A percentile compares a stretch with the other conserved stretches of the same genome.
These are phyloP conservation scores for Podilymbus podiceps DNA, from an alignment of 2,113 vertebrate genomes.

Conservation along the genomic window DNA sequence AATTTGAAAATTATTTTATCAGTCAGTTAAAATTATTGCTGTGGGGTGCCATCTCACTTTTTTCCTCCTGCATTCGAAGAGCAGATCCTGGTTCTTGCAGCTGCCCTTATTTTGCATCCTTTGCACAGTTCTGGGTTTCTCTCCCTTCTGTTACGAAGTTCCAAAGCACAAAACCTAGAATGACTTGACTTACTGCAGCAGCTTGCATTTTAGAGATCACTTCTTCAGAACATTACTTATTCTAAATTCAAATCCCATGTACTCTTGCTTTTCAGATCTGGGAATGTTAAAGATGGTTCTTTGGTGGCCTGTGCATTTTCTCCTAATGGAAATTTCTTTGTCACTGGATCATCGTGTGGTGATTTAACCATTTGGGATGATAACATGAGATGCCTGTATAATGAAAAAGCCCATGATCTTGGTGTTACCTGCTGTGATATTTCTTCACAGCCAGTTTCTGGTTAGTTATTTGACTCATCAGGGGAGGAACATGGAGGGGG, in stretches of 20 bases:
- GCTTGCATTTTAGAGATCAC: background rate
- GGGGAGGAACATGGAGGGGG: background rate
- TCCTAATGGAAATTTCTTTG: slow-evolving; percentile 80
- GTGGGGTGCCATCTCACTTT: background rate
- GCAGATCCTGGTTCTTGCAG: background rate
- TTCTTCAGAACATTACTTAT: background rate
- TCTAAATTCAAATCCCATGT: background rate
- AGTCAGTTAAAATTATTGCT: background rate
- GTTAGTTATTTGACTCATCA: slow-evolving; percentile 65
- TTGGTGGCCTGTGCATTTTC: slow-evolving; percentile 89
- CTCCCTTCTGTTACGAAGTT: background rate
- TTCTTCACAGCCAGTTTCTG: slow-evolving; percentile 73
- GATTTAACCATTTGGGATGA: slow-evolving; percentile 86
- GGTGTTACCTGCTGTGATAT: slow-evolving; percentile 89
- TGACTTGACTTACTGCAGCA: background rate
- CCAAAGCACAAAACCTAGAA: background rate
- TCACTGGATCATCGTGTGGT: slow-evolving; percentile 89
- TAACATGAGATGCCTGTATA: slow-evolving; percentile 77
- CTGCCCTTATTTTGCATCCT: background rate
- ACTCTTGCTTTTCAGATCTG: slow-evolving; percentile 76
- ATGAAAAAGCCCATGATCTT: slow-evolving; percentile 91
- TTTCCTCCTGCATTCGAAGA: background rate
- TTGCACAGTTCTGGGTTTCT: background rate
- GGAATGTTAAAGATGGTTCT: slow-evolving; percentile 84
- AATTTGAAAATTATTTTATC: background rate